Percentiles rank a stretch among this genome's conserved stretches.
These are phyloP conservation scores for Crenichthys baileyi DNA, from an alignment of 2,797 vertebrate species.

Conservation along the genomic window DNA sequence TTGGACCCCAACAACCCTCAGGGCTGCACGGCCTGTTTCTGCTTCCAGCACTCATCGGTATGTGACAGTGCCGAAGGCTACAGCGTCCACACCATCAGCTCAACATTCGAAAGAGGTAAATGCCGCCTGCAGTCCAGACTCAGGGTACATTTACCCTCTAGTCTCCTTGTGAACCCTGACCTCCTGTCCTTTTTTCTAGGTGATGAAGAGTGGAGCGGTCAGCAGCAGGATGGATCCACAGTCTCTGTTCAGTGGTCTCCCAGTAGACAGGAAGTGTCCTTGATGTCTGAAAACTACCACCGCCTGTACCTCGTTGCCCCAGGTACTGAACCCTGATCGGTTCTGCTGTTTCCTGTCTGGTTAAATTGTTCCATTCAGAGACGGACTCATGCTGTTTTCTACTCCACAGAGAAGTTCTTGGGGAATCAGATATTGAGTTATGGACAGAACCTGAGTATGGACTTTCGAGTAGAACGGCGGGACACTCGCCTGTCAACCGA, in stretches of 20 bases:
- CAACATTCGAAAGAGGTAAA: slow-evolving; percentile 86
- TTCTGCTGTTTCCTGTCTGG: background rate
- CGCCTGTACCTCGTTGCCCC: slow-evolving; percentile 94
- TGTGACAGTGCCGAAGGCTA: slow-evolving; percentile 88
- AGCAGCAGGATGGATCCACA: slow-evolving; percentile 86
- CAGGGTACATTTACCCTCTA: accelerated
- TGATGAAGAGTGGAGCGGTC: slow-evolving; percentile 88
- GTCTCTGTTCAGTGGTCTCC: slow-evolving; percentile 86
- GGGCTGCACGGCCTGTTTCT: slow-evolving; percentile 96
- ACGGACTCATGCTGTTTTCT: background rate
- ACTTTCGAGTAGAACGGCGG: slow-evolving; percentile 88
- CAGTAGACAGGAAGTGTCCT: slow-evolving; percentile 85
- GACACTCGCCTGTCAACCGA: slow-evolving; percentile 94
- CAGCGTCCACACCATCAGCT: slow-evolving; percentile 83
- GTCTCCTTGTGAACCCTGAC: background rate
- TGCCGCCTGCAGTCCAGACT: background rate
- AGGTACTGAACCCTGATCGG: slow-evolving; percentile 72
- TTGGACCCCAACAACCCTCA: slow-evolving; percentile 87
- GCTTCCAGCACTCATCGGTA: slow-evolving; percentile 95
- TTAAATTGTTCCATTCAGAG: background rate
- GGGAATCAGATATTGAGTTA: slow-evolving; percentile 93
- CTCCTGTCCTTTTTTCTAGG: slow-evolving; percentile 72
- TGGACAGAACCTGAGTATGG: slow-evolving; percentile 93
- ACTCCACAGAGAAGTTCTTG: slow-evolving; percentile 88
- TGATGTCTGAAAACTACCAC: slow-evolving; percentile 92